Percentiles rank a stretch among this genome's conserved stretches.
Conservation (phyloP, 2,113 vertebrate species). For the Sphyrna mokarran region DNA sequence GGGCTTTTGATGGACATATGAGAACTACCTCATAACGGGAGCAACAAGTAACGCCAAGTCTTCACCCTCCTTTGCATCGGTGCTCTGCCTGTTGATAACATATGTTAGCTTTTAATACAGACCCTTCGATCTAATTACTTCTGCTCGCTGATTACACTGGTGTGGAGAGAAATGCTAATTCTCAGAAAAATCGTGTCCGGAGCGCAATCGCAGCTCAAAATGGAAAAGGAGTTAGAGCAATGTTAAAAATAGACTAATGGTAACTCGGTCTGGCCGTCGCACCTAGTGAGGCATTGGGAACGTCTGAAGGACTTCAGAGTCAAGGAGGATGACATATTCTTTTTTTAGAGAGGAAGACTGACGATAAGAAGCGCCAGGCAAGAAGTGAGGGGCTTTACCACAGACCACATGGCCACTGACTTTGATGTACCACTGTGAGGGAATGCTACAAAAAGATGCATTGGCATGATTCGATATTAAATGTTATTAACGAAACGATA, state of each 20-base stretch:
- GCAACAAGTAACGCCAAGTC: conserved; percentile 59
- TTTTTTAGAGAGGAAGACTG: not conserved
- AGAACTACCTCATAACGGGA: conserved; percentile 67
- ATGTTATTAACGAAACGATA: not conserved
- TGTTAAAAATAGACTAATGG: conserved; percentile 4
- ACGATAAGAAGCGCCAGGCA: not conserved
- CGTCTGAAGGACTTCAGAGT: not conserved
- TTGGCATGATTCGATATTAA: not conserved
- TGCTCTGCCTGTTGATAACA: conserved; percentile 66
- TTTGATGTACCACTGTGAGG: not conserved
- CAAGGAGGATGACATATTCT: conserved; percentile 8
- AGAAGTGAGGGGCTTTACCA: not conserved
- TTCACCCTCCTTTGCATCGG: conserved; percentile 42
- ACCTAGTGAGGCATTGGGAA: conserved; percentile 5
- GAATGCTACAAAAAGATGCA: not conserved
- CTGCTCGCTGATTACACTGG: conserved; percentile 13
- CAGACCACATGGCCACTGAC: not conserved
- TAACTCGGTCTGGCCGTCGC: not conserved
- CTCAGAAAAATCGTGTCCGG: not conserved
- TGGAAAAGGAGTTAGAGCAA: conserved; percentile 21
- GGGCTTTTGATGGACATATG: conserved; percentile 71
- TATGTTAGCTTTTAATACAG: conserved; percentile 66
- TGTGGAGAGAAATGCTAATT: conserved; percentile 32
- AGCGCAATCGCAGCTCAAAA: conserved; percentile 1
- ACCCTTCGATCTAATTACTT: conserved; percentile 31